Base-by-base conservation (phyloP, 1,140 invertebrate genomes). In the Triops longicaudatus region DNA sequence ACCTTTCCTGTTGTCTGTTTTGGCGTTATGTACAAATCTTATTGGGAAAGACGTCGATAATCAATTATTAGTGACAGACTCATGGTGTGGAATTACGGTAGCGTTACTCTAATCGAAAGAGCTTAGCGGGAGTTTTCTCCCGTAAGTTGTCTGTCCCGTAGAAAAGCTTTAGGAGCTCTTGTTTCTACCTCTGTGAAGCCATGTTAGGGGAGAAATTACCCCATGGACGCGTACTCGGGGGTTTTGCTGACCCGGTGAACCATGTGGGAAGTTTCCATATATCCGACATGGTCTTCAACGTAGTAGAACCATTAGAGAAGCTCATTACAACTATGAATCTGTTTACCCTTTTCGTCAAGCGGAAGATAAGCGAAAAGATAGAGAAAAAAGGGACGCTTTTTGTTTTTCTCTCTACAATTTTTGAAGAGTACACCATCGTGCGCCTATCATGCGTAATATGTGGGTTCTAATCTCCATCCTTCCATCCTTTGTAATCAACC, bases 211-310 rank as follows among this genome's bases (percentile, higher is more conserved):
- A 37, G 31, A 63, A 63, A 63, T 63, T 63, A 63, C 50, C 50
- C 50, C 50, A 22, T 63, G 50, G 50, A 63, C 50, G 50, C 50
- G 31, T 37, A 37, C 31, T 37, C 50, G 22, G 17, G n/a, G 50
- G 10, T 63, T 63, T 63, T 63, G 10, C 17, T 63, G 50, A 63
- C 50, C 50, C 50, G 22, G 22, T 22, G 50, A 63, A 63, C 50
- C 50, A 63, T 63, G 50, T 63, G 50, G 50, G 50, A 22, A 22
- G 50, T 63, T 63, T 63, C 50, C 50, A 63, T 14, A 63, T 63
- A 63, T 63, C 50, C 10, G 50, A 63, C 50, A 63, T 63, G 50
- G 50, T 22, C 50, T 63, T 63, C 50, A 63, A 6, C 50, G 14
- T 22, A 63, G 50, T 63, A 22, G 50, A 63, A 63, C n/a, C 50